phyloP scores from a whole-genome alignment of 2,113 vertebrate genomes.

The Amazona vittata region DNA sequence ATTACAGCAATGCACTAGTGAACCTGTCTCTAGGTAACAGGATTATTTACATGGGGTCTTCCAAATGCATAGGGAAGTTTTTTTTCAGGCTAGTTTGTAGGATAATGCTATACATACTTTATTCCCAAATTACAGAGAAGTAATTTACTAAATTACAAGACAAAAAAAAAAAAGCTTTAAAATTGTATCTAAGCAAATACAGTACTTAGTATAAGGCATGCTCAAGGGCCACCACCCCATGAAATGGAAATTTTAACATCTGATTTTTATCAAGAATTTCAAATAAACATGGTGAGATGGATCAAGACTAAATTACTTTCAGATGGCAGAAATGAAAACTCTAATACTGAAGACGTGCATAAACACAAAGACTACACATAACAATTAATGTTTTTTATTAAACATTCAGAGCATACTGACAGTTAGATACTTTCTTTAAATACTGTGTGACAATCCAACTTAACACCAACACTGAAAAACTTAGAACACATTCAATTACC shows the following conservation, averaged over 20 bases:
- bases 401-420: not conserved
- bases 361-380: not conserved
- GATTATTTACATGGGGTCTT: not conserved
- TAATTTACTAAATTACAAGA: not conserved
- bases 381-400: not conserved
- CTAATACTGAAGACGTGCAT: not conserved
- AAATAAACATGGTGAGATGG: not conserved
- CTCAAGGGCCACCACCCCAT: not conserved
- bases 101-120: not conserved
- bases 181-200: not conserved
- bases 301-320: not conserved
- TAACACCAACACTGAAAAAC: not conserved
- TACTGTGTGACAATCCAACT: not conserved
- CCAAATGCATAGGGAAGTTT: not conserved
- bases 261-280: not conserved
- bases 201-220: not conserved
- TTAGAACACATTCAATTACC: not conserved
- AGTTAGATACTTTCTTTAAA: not conserved
- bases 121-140: not conserved
- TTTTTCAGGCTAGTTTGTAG: not conserved
- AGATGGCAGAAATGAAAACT: not conserved
- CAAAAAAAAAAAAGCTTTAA: not conserved
- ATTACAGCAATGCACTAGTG: not conserved
- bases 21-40: not conserved
- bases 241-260: not conserved